Evolutionary conservation across 2,888 invertebrate species (phyloP).

Genomic region (Liopterus haemorrhoidalis): DNA sequence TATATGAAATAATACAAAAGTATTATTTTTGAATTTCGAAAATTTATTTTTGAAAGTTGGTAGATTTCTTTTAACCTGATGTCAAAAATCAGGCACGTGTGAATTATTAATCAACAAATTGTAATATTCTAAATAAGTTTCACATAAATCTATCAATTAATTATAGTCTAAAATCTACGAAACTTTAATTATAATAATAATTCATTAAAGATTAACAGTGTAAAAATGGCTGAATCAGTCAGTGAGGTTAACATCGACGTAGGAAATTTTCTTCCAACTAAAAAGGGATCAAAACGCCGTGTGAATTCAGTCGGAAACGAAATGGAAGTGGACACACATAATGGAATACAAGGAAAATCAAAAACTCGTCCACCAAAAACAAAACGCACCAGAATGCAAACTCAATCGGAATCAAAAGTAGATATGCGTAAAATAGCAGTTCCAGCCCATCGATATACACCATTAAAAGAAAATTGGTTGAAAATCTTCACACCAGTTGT

Average conservation of each 20-base stretch:
- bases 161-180: no score
- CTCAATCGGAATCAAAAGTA: constrained; percentile 50
- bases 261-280: constrained; percentile 51
- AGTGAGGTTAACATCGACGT: constrained; percentile 52
- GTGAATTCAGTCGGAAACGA: constrained; percentile 49
- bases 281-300: constrained; percentile 50
- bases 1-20: no score
- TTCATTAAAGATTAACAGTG: neutral
- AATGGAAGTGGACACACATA: constrained; percentile 65
- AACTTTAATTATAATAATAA: constrained; percentile 1
- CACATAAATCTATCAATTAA: no score
- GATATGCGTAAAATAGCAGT: constrained; percentile 73
- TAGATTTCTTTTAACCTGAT: no score
- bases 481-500: constrained; percentile 95
- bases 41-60: no score
- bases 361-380: constrained; percentile 40
- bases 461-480: constrained; percentile 93
- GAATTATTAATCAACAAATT: no score
- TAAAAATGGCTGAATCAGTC: constrained; percentile 29
- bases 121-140: no score
- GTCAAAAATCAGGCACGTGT: no score
- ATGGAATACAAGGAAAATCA: constrained; percentile 55
- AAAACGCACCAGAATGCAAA: constrained; percentile 35
- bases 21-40: no score
- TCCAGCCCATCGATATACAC: constrained; percentile 90